Conservation (phyloP, 2,797 vertebrate genomes). For the Tragelaphus eurycerus region DNA sequence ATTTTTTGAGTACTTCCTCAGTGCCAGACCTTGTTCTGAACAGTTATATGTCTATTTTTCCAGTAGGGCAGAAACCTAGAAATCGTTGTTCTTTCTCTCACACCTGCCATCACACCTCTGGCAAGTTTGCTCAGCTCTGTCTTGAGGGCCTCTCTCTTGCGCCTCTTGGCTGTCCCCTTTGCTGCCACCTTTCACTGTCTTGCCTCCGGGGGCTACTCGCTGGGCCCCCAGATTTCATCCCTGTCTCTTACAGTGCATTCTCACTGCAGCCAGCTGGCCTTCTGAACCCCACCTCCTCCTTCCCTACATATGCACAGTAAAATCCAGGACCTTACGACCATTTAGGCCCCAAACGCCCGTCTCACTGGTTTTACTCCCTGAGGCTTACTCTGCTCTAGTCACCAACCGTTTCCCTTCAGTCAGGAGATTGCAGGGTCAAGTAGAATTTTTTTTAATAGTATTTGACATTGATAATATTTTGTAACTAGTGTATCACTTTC, state of each 20-base stretch:
- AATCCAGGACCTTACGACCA: background rate
- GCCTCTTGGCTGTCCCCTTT: background rate
- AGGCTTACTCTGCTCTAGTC: background rate
- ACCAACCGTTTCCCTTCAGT: background rate
- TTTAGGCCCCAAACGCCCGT: background rate
- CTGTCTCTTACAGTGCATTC: background rate
- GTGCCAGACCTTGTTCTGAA: background rate
- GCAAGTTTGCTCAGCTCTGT: background rate
- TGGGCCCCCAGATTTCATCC: background rate
- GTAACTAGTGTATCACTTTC: background rate
- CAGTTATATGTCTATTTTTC: background rate
- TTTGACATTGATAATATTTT: background rate
- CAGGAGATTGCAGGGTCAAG: background rate
- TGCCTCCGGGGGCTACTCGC: background rate
- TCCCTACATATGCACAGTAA: background rate
- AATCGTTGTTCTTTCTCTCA: background rate
- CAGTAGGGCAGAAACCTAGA: background rate
- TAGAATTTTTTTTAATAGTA: background rate
- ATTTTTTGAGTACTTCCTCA: background rate
- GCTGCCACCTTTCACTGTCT: background rate
- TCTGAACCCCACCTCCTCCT: background rate
- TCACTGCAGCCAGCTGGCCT: background rate
- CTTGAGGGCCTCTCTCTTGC: background rate
- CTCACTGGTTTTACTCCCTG: background rate
- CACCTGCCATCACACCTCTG: background rate